Evolutionary conservation across 1,140 invertebrate genomes (phyloP).

Genomic region (Capitella teleta): DNA sequence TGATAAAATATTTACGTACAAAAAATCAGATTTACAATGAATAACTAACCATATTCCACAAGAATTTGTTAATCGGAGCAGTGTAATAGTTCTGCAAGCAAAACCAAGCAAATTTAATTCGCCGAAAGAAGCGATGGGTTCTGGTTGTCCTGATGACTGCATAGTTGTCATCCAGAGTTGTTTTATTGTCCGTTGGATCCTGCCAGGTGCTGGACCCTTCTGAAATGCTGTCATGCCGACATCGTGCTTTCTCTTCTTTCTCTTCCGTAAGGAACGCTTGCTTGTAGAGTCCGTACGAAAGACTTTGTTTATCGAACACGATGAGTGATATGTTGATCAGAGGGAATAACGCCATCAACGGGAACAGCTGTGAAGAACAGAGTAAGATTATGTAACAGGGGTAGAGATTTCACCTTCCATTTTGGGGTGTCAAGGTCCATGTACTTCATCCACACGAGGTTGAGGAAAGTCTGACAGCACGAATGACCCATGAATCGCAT

Average conservation of each 20-base stretch:
- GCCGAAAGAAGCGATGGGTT: no score
- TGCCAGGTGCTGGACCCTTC: no score
- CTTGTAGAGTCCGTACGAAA: neutral
- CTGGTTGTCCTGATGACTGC: no score
- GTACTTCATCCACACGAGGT: neutral
- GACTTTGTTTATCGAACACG: neutral
- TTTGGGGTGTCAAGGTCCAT: neutral
- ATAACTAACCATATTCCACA: neutral
- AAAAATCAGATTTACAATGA: neutral
- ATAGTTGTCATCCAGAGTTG: no score
- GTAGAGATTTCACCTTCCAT: neutral
- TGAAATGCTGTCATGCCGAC: no score
- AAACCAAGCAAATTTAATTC: neutral
- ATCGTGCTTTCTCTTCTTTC: no score
- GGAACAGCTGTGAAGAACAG: constrained; percentile 2
- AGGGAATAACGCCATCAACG: neutral
- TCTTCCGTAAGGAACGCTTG: no score
- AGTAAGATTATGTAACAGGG: no score
- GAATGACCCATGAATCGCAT: constrained; percentile 1
- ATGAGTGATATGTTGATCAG: neutral
- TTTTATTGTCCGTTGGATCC: no score
- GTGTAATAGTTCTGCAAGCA: constrained; percentile 4
- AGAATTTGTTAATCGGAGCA: constrained; percentile 6
- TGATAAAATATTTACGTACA: neutral
- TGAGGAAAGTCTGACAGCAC: constrained; percentile 1